Evolutionary conservation across 2,888 invertebrate genomes (phyloP), one percentile per base, ranked within the genome.

Genomic region (Andrena hattorfiana): DNA sequence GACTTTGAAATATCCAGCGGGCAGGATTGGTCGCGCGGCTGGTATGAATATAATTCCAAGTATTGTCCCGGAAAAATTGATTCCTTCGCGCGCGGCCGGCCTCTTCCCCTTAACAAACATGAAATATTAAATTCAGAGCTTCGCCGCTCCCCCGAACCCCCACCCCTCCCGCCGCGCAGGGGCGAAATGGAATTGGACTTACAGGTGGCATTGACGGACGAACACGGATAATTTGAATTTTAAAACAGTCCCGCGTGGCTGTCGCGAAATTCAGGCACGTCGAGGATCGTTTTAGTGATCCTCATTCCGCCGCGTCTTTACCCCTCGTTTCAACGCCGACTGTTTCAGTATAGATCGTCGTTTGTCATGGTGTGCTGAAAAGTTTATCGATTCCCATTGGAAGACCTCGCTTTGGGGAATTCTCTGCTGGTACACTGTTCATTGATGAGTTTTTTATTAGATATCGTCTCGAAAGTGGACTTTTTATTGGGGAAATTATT

Each of bases 151-250:
- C 7, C 54, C 10, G 54, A 10, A 2, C 7, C 8, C 54, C 54
- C n/a, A 1, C 56, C 56, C 16, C 42, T 16, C 13, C 30, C 26
- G 20, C 13, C 16, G 62, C 2, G 54, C 72, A 49, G 54, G 48
- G 48, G 60, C 62, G 67, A 85, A 86, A 86, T 86, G 77, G 85
- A 85, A 83, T 85, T 81, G 80, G 79, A 81, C 86, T 81, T 83
- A 85, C 86, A 86, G 83, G 85, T 86, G 85, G 86, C 81, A 85
- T 81, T 73, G 80, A 76, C 76, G 83, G 72, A 82, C 79, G 78
- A 66, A 77, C 73, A 68, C 56, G 77, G 56, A 69, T 80, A 64
- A 85, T 86, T 86, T 86, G 74, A 86, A 86, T 83, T 86, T 83
- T 78, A 86, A 85, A 85, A 74, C 23, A 74, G 79, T 49, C 66